Base-by-base conservation (phyloP, 2,113 vertebrate species). In the Strix aluco region DNA sequence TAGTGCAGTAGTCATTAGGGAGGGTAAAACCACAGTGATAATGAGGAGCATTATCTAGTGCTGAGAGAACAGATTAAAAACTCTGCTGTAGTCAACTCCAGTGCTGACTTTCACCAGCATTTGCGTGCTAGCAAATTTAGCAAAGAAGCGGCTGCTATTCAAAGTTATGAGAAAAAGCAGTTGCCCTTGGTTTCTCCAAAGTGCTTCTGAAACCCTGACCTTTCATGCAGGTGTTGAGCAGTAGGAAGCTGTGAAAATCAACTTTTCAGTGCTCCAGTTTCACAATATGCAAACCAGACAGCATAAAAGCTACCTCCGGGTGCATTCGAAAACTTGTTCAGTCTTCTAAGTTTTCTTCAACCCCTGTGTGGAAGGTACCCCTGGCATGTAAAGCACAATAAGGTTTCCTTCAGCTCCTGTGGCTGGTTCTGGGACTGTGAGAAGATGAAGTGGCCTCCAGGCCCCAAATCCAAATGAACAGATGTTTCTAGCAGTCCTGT, bases 11-110 rank as follows among this genome's bases (percentile, higher is more conserved):
- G 61, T 94, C 91, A 90, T 46, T 57, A 71, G 74, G 77, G 81
- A 85, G 85, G 78, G 94, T 81, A 94, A 92, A 94, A 85, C 61
- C 65, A 38, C 85, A 44, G 30, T 17, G 90, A 74, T 84, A 89
- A 90, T 1, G 5, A 90, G 57, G 85, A 34, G 29, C 44, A 62
- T 88, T 95, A 70, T 36, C 12, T 11, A 67, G 20, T 4, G 27
- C 80, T 72, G 58, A 49, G 86, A 80, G 26, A 83, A 80, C 42
- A 75, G 74, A 87, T 58, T 91, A 42, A 59, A 38, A 90, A 66
- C 51, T 69, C 47, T 66, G n/a, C 42, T 85, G 78, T 52, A 88
- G 54, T 70, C 91, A 83, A 3, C 55, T 71, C 38, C 55, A 32
- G 59, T 21, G 87, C 74, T 73, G 92, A 83, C 80, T 90, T 87